These are phyloP conservation scores for Xestoiulus laeticollis DNA, from an alignment of 2,888 invertebrate species.

Conservation along the genomic window DNA sequence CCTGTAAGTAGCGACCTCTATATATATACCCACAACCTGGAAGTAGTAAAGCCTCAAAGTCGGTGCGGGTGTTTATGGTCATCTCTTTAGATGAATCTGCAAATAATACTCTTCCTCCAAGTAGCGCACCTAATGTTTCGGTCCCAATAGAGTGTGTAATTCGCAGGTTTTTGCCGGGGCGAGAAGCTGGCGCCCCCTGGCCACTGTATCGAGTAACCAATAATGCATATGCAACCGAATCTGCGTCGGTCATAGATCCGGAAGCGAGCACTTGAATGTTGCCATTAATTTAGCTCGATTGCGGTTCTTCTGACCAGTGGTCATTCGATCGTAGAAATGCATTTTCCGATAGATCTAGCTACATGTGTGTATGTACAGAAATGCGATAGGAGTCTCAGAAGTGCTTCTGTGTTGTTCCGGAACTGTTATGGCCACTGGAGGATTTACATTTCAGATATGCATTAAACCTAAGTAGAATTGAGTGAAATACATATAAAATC, in stretches of 20 bases:
- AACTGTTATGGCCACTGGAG: slow-evolving; percentile 17
- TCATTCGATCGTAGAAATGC: slow-evolving; percentile 6
- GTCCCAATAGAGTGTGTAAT: too few species aligned
- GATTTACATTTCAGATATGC: background rate
- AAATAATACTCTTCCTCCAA: too few species aligned
- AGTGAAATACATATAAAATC: slow-evolving; percentile 8
- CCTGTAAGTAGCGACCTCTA: too few species aligned
- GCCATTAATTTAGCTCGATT: slow-evolving; percentile 2
- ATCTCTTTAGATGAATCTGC: too few species aligned
- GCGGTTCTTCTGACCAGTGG: slow-evolving; percentile 1
- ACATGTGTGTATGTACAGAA: background rate
- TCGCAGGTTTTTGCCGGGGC: too few species aligned
- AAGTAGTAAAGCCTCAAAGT: too few species aligned
- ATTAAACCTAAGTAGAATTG: slow-evolving; percentile 22
- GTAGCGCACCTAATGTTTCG: too few species aligned
- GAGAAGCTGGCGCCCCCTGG: background rate
- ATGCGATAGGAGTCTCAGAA: slow-evolving; percentile 11
- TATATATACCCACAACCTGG: too few species aligned
- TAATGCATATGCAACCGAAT: background rate
- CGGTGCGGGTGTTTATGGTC: too few species aligned
- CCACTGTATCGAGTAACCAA: background rate
- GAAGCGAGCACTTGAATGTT: background rate
- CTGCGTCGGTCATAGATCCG: background rate
- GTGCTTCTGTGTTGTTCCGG: background rate
- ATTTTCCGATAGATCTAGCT: background rate